Evolutionary conservation across 2,113 vertebrate genomes (phyloP), one percentile per base, ranked within the genome.

Genomic region (Himantopus leucocephalus): DNA sequence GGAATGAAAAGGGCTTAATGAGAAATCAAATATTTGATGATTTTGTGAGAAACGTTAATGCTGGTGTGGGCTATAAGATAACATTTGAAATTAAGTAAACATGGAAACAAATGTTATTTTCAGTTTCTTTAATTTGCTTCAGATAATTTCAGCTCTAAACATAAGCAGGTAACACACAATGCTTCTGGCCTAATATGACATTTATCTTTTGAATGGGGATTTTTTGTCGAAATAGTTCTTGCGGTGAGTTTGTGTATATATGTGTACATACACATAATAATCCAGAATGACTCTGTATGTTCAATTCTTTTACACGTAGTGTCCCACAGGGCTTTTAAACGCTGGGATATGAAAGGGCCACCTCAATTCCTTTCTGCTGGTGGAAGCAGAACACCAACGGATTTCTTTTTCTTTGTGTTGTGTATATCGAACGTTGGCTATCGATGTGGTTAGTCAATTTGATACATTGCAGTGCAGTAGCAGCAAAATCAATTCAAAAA

Each of bases 21-120:
- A 86, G 59, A 94, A 94, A 88, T 86, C 59, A 88, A 95, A 71
- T 83, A 73, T 88, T 80, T 71, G 72, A 83, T 84, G 85, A 48
- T 71, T 26, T 72, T 80, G 34, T 55, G 41, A 83, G 91, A 43
- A 88, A 21, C 41, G 20, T 83, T 53, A 70, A 9, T 1, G 4
- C 64, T 45, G 83, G 63, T 86, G 83, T 50, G 83, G 45, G 45
- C 59, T 73, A 18, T 56, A 68, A 73, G 86, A 79, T 43, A 92
- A 71, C n/a, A 6, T 15, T 74, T 8, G 60, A 66, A 84, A 89
- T 67, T 29, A 77, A 45, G 34, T 14, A 50, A 71, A 78, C 12
- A 2, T 10, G 58, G 55, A 41, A 94, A 95, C 27, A 80, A 79
- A 80, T 17, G 75, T 16, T 90, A 22, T 70, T 94, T 94, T 83